Conservation (phyloP, 1,140 invertebrate species). For the Stratiolaelaps scimitus region DNA sequence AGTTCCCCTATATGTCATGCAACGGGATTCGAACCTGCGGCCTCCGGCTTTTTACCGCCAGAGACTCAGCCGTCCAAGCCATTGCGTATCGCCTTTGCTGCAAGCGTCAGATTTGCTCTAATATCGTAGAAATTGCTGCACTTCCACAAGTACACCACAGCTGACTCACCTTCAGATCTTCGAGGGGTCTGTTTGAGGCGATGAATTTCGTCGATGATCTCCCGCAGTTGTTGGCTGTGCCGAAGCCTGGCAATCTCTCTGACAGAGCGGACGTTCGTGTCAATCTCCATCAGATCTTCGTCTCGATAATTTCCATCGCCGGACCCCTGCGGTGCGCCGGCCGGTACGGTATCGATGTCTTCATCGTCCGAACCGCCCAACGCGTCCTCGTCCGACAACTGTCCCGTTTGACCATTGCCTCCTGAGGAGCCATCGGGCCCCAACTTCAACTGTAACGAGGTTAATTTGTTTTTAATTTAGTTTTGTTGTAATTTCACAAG, state of each 20-base stretch:
- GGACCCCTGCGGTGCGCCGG: conserved; percentile 38
- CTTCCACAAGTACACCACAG: too few relatives aligned
- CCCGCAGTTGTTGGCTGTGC: conserved; percentile 44
- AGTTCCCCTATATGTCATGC: too few relatives aligned
- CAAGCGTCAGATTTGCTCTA: too few relatives aligned
- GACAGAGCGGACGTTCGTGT: conserved; percentile 53
- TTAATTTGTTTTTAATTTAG: too few relatives aligned
- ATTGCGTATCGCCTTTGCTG: too few relatives aligned
- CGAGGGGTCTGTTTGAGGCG: conserved; percentile 1
- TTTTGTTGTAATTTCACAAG: too few relatives aligned
- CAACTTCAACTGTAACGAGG: neutral
- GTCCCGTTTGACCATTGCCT: neutral
- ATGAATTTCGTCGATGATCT: conserved; percentile 9
- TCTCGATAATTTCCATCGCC: conserved; percentile 40
- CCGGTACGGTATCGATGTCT: conserved; percentile 49
- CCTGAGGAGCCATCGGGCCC: neutral
- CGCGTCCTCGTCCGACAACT: neutral
- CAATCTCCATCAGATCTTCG: conserved; percentile 42
- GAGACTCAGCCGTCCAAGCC: too few relatives aligned
- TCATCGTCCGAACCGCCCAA: too few relatives aligned
- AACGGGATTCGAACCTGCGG: too few relatives aligned
- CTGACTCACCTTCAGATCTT: conserved; percentile 26
- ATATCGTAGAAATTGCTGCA: too few relatives aligned
- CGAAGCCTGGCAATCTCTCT: conserved; percentile 71
- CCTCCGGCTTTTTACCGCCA: too few relatives aligned